Base-by-base conservation (phyloP, 2,113 vertebrate species). In the Himantopus leucocephalus region DNA sequence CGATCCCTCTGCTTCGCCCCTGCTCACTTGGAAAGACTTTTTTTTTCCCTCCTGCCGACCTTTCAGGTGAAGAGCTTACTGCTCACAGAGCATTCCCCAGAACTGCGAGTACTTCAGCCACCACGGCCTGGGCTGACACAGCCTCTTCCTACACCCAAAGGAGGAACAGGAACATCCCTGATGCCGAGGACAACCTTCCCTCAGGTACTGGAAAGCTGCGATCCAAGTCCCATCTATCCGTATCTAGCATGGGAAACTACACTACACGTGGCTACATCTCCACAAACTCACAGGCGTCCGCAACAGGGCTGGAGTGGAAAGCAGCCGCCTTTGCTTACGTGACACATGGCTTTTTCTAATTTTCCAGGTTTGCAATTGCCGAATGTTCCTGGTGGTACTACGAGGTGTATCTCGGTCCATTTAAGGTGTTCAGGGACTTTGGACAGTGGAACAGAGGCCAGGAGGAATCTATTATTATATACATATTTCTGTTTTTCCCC, bases 11-110 rank as follows among this genome's bases (percentile, higher is more conserved):
- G 47, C 14, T 55, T 26, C 53, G n/a, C 56, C 56, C 37, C 43
- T 19, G 34, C 29, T 22, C 20, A 26, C 63, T 35, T 19, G 2
- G 32, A 63, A 56, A 14, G 30, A 14, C 21, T 62, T 60, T 29
- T 30, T 30, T 32, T 30, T 32, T 20, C 19, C 32, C 39, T 63
- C 56, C 41, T 18, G 14, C n/a, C 63, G 22, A 4, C 30, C 26
- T 30, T 55, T 26, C 18, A 8, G 32, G 37, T 0, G 1, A 77
- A 41, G 39, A 58, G 26, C 21, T 32, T 16, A 3, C 12, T 3
- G 34, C 45, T 67, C 7, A 21, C 0, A 2, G 18, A 13, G n/a
- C 7, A 1, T 4, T 4, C 23, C 12, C 18, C 45, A 23, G 8
- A 55, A 22, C 68, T 3, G 2, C 2, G 47, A 73, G 24, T 22